Evolutionary conservation across 92 coral and sea anemone species (phyloP).

Genomic region (Phenganax stokvisi): DNA sequence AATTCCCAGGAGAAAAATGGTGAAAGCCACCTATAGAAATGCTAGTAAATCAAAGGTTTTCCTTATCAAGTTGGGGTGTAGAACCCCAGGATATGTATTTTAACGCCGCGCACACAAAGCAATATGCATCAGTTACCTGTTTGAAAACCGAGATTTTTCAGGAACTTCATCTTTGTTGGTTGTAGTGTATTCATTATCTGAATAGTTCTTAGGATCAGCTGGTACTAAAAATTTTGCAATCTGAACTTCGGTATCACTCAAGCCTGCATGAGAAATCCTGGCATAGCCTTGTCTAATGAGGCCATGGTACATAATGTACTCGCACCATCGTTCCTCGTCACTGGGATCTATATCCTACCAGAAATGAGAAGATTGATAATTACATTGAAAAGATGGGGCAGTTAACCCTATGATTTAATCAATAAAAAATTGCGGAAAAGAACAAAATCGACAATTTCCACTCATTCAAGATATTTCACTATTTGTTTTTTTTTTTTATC

Average conservation of each 20-base stretch:
- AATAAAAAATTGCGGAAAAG: too few species aligned
- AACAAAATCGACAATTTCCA: too few species aligned
- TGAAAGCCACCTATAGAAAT: too few species aligned
- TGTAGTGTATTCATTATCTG: constrained; percentile 61
- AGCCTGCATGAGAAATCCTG: constrained; percentile 92
- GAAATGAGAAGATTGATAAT: background rate
- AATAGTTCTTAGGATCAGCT: constrained; percentile 44
- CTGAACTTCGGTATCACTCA: constrained; percentile 95
- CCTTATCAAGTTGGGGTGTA: too few species aligned
- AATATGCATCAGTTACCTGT: constrained; percentile 43
- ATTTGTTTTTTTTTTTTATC: too few species aligned
- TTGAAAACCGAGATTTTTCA: constrained; percentile 60
- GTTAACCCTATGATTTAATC: too few species aligned
- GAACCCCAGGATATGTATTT: too few species aligned
- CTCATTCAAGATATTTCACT: too few species aligned
- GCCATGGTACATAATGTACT: constrained; percentile 91
- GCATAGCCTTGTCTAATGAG: constrained; percentile 84
- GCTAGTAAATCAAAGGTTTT: too few species aligned
- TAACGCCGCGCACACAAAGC: too few species aligned
- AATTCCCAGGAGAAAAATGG: too few species aligned
- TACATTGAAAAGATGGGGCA: too few species aligned
- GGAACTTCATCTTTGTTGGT: constrained; percentile 60
- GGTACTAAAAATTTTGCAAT: constrained; percentile 80
- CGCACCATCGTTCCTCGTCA: constrained; percentile 85
- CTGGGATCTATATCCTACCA: constrained; percentile 80